phyloP scores from a whole-genome alignment of 2,888 invertebrate species.

The Peribatodes rhomboidaria region DNA sequence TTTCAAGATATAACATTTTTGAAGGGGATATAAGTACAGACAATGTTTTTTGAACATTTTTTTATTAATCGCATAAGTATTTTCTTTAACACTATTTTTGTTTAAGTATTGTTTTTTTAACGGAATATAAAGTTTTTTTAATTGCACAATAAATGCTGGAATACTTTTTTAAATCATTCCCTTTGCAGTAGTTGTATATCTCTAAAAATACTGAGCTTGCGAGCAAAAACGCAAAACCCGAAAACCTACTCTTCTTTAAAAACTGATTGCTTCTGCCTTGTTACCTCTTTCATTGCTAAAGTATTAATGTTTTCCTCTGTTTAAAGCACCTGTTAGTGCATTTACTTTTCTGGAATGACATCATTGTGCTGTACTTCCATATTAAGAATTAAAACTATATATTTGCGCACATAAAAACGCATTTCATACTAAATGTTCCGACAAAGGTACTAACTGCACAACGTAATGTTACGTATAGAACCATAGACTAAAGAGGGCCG shows the following conservation, averaged over 20 bases:
- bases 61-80: too few species aligned
- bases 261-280: neutral
- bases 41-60: neutral
- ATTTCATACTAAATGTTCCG: too few species aligned
- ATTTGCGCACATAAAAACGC: too few species aligned
- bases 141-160: too few species aligned
- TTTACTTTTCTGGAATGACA: constrained; percentile 77
- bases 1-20: neutral
- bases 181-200: neutral
- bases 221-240: neutral
- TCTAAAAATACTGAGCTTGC: neutral
- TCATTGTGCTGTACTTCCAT: constrained; percentile 54
- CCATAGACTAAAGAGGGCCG: too few species aligned
- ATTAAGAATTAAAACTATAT: constrained; percentile 2
- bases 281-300: constrained; percentile 27
- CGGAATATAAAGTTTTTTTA: too few species aligned
- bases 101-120: too few species aligned
- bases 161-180: too few species aligned
- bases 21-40: neutral
- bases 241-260: neutral
- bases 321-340: constrained; percentile 74
- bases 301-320: constrained; percentile 34
- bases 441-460: too few species aligned
- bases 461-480: too few species aligned
- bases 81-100: neutral